Evolutionary conservation across 2,113 vertebrate genomes (phyloP), one percentile per base, ranked within the genome.

Genomic region (Megaleporinus macrocephalus): DNA sequence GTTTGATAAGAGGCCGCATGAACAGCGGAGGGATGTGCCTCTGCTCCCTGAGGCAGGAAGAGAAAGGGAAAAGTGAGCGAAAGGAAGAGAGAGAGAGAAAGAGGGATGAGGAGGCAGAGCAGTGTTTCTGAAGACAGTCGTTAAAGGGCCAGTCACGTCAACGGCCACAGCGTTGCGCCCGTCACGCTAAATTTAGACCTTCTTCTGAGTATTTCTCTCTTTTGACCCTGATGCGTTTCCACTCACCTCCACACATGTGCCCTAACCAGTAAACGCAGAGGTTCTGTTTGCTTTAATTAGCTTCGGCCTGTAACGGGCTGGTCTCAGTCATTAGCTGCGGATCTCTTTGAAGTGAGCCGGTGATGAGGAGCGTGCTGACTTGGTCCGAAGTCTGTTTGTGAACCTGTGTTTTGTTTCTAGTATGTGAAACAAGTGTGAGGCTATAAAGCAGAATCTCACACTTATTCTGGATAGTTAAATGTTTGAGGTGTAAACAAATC

Each of bases 11-110:
- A 41, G 49, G 29, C 44, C 16, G 24, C 47, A 68, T 59, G 72
- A 75, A 68, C 63, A 70, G 44, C 70, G 20, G 68, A 82, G 73
- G 62, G 69, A 47, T 76, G 80, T 69, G 63, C 18, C 73, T 30
- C 62, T 47, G 73, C 27, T 69, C 51, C 63, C 26, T 59, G 3
- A 61, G 73, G 80, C 57, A 63, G 57, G 0, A 10, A 33, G 55
- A 16, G 0, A 20, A 9, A 20, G 0, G n/a, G 16, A 12, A 44
- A 27, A 57, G 22, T 9, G n/a, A 6, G 41, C 9, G 47, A n/a
- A n/a, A n/a, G n/a, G n/a, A n/a, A 30, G 63, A 53, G 44, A 26
- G 76, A 70, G 36, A 63, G 26, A 44, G 24, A 59, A 44, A 41
- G 66, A 41, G 51, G 53, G 29, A n/a, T 22, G 47, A 61, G 62